phyloP scores from a whole-genome alignment of 2,888 invertebrate species.

The Cabera pusaria region DNA sequence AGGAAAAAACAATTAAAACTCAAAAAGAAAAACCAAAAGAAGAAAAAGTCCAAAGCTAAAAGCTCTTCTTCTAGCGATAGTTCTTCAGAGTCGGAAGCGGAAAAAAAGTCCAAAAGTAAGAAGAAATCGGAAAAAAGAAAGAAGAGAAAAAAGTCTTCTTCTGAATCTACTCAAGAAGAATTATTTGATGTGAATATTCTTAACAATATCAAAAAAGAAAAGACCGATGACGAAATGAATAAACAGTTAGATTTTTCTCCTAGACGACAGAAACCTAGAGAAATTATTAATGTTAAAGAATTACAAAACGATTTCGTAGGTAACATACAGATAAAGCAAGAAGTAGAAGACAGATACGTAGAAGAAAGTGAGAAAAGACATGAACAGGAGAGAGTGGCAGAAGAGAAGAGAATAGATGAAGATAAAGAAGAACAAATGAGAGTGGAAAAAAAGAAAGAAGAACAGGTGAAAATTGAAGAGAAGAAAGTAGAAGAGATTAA shows the following conservation, averaged over 20 bases:
- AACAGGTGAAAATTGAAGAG: constrained; percentile 2
- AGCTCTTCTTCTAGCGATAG: constrained; percentile 50
- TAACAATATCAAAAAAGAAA: constrained; percentile 73
- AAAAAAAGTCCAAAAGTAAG: constrained; percentile 41
- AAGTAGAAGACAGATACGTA: constrained; percentile 34
- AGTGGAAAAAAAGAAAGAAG: constrained; percentile 4
- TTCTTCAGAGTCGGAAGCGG: constrained; percentile 46
- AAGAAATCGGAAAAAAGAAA: constrained; percentile 40
- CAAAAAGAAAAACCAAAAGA: constrained; percentile 60
- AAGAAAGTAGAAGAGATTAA: too few relatives aligned
- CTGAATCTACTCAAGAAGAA: constrained; percentile 58
- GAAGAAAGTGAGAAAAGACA: constrained; percentile 14
- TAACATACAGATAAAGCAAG: constrained; percentile 63
- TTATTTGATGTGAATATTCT: constrained; percentile 69
- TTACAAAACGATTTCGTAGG: constrained; percentile 73
- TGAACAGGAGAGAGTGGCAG: not conserved
- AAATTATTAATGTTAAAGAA: constrained; percentile 75
- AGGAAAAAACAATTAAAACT: constrained; percentile 58
- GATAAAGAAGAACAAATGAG: too few relatives aligned
- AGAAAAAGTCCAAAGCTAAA: constrained; percentile 53
- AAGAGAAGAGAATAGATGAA: too few relatives aligned
- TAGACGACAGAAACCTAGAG: constrained; percentile 54
- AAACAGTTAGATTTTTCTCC: constrained; percentile 60
- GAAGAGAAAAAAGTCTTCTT: constrained; percentile 53
- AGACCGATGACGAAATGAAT: constrained; percentile 64